Base-by-base conservation (phyloP, 1,140 invertebrate genomes). In the Cydia pomonella region DNA sequence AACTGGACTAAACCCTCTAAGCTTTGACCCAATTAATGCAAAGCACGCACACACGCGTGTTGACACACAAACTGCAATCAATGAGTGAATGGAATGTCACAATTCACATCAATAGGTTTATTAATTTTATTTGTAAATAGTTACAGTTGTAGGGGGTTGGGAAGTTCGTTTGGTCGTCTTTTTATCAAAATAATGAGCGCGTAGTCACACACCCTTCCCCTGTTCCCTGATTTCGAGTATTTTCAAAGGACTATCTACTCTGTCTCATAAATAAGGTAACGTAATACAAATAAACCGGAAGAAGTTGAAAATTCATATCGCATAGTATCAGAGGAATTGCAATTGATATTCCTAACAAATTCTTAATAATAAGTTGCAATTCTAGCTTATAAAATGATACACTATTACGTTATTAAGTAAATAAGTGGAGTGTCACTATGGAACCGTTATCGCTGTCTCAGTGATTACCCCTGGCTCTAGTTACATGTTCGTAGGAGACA, bases 1-100 rank as follows among this genome's bases (percentile, higher is more conserved):
- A 27, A 64, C 18, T 59, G 64, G 2, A 38, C 3, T n/a, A 18
- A 73, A 73, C 59, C 75, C 69, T 41, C 25, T n/a, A 76, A 76
- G 77, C 76, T 76, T 73, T 79, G 83, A 80, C 83, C 83, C 77
- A 82, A 84, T 82, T 84, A 82, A 77, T 79, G 73, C 75, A 66
- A 72, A 80, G 76, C 77, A 80, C 81, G 76, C 80, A 74, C 78
- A 77, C 82, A 77, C 79, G 79, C 76, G 62, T 71, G 63, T 75
- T 73, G 75, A 77, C 50, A 75, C 75, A 73, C 75, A 73, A 74
- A 75, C 76, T 76, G 77, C 74, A 79, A 77, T 64, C 62, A 73
- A 73, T 81, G 77, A 82, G 78, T 79, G 81, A 80, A 82, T 80
- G 83, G 64, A 69, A 71, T 74, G 71, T 66, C 72, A 75, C 76